A percentile compares a stretch with the other conserved stretches of the same genome.
These are phyloP conservation scores for Vannuccia rotundouncinata DNA, from an alignment of 2,888 invertebrate genomes.

Conservation along the genomic window DNA sequence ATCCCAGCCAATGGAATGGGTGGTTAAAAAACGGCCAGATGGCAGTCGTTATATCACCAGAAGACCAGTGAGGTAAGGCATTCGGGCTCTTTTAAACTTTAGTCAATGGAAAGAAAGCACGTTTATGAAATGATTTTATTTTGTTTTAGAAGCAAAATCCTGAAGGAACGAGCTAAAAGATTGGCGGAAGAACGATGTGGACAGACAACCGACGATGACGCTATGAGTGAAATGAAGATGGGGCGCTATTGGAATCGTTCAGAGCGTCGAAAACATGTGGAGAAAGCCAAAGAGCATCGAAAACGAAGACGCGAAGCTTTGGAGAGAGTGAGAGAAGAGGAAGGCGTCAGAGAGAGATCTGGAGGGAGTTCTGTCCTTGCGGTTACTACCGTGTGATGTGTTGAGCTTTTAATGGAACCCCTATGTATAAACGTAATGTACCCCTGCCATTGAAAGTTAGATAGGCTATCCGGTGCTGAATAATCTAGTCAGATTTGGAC, in stretches of 20 bases:
- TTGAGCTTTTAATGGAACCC: too few species aligned
- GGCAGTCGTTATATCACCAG: conserved; percentile 71
- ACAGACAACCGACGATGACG: conserved; percentile 70
- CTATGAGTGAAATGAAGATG: conserved; percentile 68
- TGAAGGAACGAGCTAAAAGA: conserved; percentile 65
- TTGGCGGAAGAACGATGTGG: conserved; percentile 65
- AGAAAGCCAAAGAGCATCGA: conserved; percentile 64
- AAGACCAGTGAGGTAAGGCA: conserved; percentile 65
- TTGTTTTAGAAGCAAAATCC: conserved; percentile 59
- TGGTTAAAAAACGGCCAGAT: conserved; percentile 70
- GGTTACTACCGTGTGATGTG: too few species aligned
- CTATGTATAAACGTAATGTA: too few species aligned
- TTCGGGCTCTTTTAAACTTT: too few species aligned
- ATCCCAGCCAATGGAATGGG: conserved; percentile 61
- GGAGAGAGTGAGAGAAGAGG: not conserved
- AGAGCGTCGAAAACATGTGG: conserved; percentile 68
- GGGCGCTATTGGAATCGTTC: conserved; percentile 72
- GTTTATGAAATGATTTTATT: too few species aligned
- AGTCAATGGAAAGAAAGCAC: too few species aligned
- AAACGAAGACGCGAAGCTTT: conserved; percentile 51
- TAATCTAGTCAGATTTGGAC: too few species aligned
- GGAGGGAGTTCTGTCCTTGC: too few species aligned
- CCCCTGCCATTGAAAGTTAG: too few species aligned
- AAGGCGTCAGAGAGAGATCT: too few species aligned
- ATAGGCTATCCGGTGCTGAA: too few species aligned